Percentiles rank a stretch among this genome's conserved stretches.
These are phyloP conservation scores for Rousettus leschenaultii DNA, from an alignment of 2,113 vertebrate genomes.

Conservation along the genomic window DNA sequence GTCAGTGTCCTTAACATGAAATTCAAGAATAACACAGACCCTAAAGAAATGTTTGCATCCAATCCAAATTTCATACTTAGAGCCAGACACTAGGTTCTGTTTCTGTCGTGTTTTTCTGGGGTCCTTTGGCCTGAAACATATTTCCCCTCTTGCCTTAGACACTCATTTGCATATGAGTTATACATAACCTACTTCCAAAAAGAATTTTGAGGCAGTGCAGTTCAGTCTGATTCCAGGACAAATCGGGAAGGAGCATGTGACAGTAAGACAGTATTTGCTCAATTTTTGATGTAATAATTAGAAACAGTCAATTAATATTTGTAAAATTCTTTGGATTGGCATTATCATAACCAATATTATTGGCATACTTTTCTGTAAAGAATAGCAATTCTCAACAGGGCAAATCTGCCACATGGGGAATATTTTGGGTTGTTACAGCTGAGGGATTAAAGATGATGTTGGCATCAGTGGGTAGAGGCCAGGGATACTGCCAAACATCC, in stretches of 20 bases:
- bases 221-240: neutral
- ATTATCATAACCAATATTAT: neutral
- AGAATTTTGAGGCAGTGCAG: neutral
- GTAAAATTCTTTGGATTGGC: neutral
- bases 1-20: neutral
- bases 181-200: neutral
- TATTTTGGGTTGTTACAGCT: neutral
- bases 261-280: neutral
- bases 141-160: neutral
- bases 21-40: neutral
- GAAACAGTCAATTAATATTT: neutral
- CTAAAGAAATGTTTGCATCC: neutral
- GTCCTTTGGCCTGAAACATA: neutral
- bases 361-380: neutral
- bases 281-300: neutral
- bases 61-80: neutral
- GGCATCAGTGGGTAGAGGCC: neutral
- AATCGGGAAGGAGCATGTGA: neutral
- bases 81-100: neutral
- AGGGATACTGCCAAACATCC: neutral
- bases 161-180: neutral
- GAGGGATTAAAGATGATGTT: neutral
- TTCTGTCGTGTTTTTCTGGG: neutral
- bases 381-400: neutral
- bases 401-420: neutral